phyloP scores from a whole-genome alignment of 2,888 invertebrate species.

The Apamea epomidion region DNA sequence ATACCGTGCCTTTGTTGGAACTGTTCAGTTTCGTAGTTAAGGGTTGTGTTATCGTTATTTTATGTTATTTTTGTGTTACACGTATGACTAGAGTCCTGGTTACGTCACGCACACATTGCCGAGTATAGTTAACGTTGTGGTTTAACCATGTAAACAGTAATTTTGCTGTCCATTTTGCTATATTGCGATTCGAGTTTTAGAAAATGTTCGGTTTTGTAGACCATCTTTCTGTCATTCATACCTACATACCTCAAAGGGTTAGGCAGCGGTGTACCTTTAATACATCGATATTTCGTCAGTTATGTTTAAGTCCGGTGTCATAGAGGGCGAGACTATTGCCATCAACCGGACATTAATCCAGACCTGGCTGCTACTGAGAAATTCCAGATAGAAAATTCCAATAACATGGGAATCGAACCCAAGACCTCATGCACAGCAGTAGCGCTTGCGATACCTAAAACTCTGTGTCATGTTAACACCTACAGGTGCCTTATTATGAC shows the following conservation, averaged over 20 bases:
- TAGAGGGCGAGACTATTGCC: no score
- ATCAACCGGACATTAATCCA: neutral
- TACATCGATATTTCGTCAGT: no score
- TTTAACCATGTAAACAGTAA: neutral
- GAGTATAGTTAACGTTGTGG: neutral
- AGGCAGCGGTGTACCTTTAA: no score
- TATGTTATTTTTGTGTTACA: slow-evolving; percentile 73
- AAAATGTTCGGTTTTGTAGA: neutral
- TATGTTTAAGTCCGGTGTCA: no score
- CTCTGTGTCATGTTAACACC: neutral
- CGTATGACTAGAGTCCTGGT: slow-evolving; percentile 70
- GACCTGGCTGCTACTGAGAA: no score
- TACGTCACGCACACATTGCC: slow-evolving; percentile 58
- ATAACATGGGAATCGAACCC: no score
- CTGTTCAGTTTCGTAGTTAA: slow-evolving; percentile 67
- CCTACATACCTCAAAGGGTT: no score
- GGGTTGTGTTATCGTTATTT: slow-evolving; percentile 68
- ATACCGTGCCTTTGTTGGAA: slow-evolving; percentile 65
- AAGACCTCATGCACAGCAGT: no score
- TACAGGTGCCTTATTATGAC: no score
- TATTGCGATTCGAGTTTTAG: neutral
- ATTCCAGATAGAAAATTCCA: no score
- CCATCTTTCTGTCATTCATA: no score
- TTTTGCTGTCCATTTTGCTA: neutral
- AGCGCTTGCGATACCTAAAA: no score